phyloP scores from a whole-genome alignment of 2,888 invertebrate species.

The Apodemia zela region DNA sequence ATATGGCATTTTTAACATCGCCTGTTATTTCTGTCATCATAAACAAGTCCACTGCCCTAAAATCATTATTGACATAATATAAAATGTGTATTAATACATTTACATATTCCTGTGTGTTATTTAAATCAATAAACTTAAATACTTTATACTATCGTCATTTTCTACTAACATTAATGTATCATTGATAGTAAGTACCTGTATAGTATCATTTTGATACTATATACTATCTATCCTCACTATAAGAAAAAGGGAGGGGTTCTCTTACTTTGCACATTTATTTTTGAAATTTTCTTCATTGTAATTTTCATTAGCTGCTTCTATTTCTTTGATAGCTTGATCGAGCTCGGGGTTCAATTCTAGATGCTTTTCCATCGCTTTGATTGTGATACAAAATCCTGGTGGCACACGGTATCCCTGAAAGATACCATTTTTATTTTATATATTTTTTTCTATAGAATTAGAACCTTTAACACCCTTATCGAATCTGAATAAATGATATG shows the following conservation, averaged over 20 bases:
- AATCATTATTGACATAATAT: constrained; percentile 24
- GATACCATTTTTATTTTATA: neutral
- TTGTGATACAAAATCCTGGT: constrained; percentile 85
- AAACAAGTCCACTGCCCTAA: constrained; percentile 68
- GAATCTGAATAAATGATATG: too few relatives aligned
- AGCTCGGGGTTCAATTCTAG: constrained; percentile 69
- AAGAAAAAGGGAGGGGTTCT: neutral
- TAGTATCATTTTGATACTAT: too few relatives aligned
- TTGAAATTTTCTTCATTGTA: constrained; percentile 69
- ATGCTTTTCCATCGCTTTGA: constrained; percentile 81
- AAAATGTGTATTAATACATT: too few relatives aligned
- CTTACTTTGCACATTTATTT: constrained; percentile 67
- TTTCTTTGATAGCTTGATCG: constrained; percentile 61
- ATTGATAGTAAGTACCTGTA: too few relatives aligned
- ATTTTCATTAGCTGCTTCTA: constrained; percentile 75
- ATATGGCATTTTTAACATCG: constrained; percentile 56
- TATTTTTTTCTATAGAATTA: too few relatives aligned
- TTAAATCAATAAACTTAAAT: too few relatives aligned
- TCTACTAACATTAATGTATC: too few relatives aligned
- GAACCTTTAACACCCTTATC: too few relatives aligned
- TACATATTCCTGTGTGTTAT: too few relatives aligned
- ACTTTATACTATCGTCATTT: too few relatives aligned
- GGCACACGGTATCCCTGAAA: constrained; percentile 81
- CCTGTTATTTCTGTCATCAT: constrained; percentile 53
- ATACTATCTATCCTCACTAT: neutral